Conservation (phyloP, 2,888 invertebrate species). For the Nemurella pictetii region DNA sequence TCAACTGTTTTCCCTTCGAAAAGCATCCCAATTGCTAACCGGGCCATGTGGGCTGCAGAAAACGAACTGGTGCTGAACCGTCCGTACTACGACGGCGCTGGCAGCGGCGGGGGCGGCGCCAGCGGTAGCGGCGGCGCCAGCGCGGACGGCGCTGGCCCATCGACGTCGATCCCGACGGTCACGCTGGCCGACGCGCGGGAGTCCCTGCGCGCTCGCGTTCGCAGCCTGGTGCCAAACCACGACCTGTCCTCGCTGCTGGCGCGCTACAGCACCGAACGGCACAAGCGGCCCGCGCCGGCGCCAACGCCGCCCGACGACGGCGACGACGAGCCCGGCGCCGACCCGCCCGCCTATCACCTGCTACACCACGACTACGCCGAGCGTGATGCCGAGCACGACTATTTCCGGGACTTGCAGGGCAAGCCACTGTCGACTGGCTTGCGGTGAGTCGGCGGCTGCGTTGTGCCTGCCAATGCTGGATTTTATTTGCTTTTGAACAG, state of each 20-base stretch:
- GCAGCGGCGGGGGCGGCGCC: not conserved
- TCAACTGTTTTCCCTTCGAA: no score
- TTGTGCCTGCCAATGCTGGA: no score
- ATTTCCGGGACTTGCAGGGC: not conserved
- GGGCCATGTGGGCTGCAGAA: no score
- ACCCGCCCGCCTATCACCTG: not conserved
- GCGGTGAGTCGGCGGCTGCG: no score
- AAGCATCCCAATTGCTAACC: no score
- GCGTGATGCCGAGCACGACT: not conserved
- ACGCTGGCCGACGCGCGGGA: not conserved
- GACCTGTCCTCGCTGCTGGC: not conserved
- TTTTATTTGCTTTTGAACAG: no score
- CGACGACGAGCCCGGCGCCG: not conserved
- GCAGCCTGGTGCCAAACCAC: not conserved
- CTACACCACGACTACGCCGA: constrained; percentile 27
- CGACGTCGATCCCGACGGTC: not conserved
- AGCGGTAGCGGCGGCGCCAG: not conserved
- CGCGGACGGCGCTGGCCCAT: not conserved
- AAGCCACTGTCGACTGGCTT: no score
- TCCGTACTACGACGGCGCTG: not conserved
- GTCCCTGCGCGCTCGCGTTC: not conserved
- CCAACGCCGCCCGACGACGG: not conserved
- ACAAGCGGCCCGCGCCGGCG: not conserved
- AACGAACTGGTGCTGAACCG: not conserved
- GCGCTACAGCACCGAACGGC: not conserved